These are phyloP conservation scores for Harlomillsia oculata DNA, from an alignment of 1,140 invertebrate species.

Conservation along the genomic window DNA sequence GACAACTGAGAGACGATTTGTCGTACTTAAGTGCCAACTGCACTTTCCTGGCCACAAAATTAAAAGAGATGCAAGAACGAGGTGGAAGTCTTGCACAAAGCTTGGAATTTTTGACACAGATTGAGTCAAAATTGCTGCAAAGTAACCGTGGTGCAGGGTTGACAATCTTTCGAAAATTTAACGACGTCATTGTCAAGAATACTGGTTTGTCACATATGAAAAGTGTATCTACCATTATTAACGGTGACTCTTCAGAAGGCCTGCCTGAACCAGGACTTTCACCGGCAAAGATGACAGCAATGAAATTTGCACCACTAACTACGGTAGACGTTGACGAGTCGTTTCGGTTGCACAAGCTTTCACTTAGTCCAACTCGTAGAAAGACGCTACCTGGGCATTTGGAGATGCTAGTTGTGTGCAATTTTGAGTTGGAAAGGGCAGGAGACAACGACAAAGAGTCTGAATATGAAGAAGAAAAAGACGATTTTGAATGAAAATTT, in stretches of 20 bases:
- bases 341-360: constrained; percentile 6
- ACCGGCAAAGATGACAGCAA: neutral
- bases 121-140: neutral
- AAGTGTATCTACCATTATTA: neutral
- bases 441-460: too few species aligned
- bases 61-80: neutral
- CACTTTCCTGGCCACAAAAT: neutral
- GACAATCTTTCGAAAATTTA: neutral
- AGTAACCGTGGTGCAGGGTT: neutral
- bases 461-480: too few species aligned
- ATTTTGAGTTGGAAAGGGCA: too few species aligned
- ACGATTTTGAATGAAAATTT: too few species aligned
- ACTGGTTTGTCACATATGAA: neutral
- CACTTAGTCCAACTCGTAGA: too few species aligned
- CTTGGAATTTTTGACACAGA: neutral
- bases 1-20: neutral
- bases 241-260: neutral
- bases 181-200: neutral
- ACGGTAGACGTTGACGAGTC: neutral
- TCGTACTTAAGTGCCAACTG: neutral
- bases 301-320: constrained; percentile 8
- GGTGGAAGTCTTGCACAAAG: neutral
- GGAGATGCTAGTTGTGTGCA: too few species aligned
- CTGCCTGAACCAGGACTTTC: neutral
- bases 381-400: too few species aligned